Conservation (phyloP, 1,140 invertebrate genomes). For the Apocrypta bakeri region DNA sequence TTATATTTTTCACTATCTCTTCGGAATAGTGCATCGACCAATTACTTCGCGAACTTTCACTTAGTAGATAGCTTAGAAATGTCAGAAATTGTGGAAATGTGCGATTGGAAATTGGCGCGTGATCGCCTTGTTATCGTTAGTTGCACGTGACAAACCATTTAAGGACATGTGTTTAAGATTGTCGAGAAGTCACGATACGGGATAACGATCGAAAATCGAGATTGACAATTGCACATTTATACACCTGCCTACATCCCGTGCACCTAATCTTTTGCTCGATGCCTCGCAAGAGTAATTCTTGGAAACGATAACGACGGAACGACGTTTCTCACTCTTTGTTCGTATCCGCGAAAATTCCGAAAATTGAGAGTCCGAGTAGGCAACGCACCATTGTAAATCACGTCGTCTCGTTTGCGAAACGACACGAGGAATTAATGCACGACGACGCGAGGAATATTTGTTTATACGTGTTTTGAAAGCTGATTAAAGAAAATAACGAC, state of each 20-base stretch:
- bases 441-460: not conserved
- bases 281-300: not conserved
- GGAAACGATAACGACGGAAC: not conserved
- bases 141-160: too few species aligned
- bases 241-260: not conserved
- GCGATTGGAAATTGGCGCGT: too few species aligned
- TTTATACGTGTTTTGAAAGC: conserved; percentile 44
- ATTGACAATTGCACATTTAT: not conserved
- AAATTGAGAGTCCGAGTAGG: not conserved
- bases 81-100: too few species aligned
- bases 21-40: too few species aligned
- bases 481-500: not conserved
- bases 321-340: not conserved
- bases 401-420: conserved; percentile 11
- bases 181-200: not conserved
- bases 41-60: too few species aligned
- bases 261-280: not conserved
- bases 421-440: conserved; percentile 19
- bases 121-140: too few species aligned
- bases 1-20: too few species aligned
- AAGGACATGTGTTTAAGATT: not conserved
- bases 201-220: not conserved
- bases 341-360: not conserved
- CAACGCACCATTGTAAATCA: not conserved
- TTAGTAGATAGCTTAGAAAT: too few species aligned